Percentiles rank a stretch among this genome's conserved stretches.
Evolutionary conservation across 2,797 vertebrate genomes (phyloP).

Genomic region (Pterois miles): DNA sequence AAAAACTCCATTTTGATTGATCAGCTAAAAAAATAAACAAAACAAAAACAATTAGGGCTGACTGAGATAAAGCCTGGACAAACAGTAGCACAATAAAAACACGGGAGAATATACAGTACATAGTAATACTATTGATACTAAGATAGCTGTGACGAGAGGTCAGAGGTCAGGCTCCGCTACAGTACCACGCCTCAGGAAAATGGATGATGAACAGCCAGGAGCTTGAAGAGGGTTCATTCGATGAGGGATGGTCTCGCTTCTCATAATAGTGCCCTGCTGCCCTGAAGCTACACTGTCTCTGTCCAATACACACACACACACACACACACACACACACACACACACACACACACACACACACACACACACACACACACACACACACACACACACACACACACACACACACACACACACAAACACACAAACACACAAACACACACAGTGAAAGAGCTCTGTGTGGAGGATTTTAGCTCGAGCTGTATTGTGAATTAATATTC

Average conservation of each 20-base stretch:
- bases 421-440: background rate
- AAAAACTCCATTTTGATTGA: background rate
- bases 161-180: background rate
- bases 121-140: background rate
- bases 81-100: background rate
- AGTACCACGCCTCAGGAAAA: background rate
- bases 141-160: background rate
- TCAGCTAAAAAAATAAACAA: background rate
- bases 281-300: conserved; percentile 1
- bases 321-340: background rate
- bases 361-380: background rate
- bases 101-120: background rate
- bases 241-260: conserved; percentile 23
- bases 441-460: background rate
- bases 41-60: background rate
- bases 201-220: conserved; percentile 19
- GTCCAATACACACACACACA: too few relatives aligned
- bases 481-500: conserved; percentile 59
- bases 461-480: conserved; percentile 6
- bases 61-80: background rate
- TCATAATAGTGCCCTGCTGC: conserved; percentile 16
- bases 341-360: background rate
- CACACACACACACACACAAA: background rate
- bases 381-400: background rate
- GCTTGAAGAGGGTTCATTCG: conserved; percentile 25